phyloP scores from a whole-genome alignment of 1,140 invertebrate species.

The Ooceraea biroi region DNA sequence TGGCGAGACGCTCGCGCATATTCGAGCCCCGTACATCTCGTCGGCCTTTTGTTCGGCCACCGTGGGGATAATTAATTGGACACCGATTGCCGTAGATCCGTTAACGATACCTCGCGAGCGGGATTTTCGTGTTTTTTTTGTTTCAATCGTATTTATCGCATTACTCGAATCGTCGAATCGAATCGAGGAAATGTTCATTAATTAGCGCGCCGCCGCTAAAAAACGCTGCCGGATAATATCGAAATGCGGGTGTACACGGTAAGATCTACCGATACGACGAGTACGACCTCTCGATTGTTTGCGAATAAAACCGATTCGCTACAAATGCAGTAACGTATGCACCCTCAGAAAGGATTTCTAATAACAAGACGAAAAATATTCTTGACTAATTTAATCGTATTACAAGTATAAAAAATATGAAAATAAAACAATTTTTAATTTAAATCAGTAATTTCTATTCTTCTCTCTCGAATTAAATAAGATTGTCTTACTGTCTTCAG shows the following conservation, averaged over 20 bases:
- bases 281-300: not conserved
- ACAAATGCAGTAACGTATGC: not conserved
- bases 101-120: not conserved
- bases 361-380: too few species aligned
- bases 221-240: constrained; percentile 9
- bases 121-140: not conserved
- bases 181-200: constrained; percentile 8
- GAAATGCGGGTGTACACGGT: not conserved
- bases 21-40: not conserved
- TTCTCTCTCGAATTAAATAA: too few species aligned
- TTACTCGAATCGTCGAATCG: not conserved
- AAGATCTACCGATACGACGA: not conserved
- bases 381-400: too few species aligned
- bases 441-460: too few species aligned
- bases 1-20: not conserved
- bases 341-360: too few species aligned
- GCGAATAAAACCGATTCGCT: not conserved
- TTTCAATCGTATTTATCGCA: not conserved
- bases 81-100: constrained; percentile 18
- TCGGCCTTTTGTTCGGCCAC: constrained; percentile 24
- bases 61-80: constrained; percentile 64
- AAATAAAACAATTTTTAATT: too few species aligned
- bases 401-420: too few species aligned
- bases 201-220: not conserved
- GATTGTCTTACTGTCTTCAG: too few species aligned